Evolutionary conservation across 2,113 vertebrate genomes (phyloP).

Genomic region (Microcebus murinus): DNA sequence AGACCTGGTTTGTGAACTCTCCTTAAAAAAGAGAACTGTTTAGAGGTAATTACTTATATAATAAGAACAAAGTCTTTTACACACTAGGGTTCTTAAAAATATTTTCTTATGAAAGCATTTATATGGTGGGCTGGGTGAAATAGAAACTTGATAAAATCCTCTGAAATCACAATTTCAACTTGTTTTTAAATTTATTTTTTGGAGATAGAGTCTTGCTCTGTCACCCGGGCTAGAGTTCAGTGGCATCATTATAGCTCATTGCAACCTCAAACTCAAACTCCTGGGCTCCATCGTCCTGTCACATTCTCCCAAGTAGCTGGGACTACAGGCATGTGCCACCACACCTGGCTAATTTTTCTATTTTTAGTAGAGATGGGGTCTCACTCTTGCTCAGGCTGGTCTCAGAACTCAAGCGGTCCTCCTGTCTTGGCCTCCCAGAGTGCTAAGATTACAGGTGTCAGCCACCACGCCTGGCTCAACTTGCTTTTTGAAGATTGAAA

Average conservation of each 20-base stretch:
- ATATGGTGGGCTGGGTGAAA: slow-evolving; percentile 8
- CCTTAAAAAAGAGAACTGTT: not conserved
- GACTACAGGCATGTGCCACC: too few species aligned
- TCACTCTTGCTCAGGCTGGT: too few species aligned
- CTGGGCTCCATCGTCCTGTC: too few species aligned
- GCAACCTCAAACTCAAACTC: too few species aligned
- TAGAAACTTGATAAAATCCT: slow-evolving; percentile 12
- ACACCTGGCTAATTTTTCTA: too few species aligned
- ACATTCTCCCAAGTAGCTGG: too few species aligned
- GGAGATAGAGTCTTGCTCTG: not conserved
- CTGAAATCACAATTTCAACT: slow-evolving; percentile 13
- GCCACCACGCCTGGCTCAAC: not conserved
- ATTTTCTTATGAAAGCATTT: slow-evolving; percentile 66
- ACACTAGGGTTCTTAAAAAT: slow-evolving; percentile 32
- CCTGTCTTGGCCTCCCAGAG: too few species aligned
- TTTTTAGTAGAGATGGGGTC: too few species aligned
- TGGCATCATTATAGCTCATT: too few species aligned
- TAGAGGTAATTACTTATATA: slow-evolving; percentile 19
- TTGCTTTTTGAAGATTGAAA: not conserved
- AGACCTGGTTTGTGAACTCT: not conserved
- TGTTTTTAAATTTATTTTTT: not conserved
- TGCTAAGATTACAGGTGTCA: too few species aligned
- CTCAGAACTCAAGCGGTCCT: too few species aligned
- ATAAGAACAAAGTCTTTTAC: slow-evolving; percentile 32
- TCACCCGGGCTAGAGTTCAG: too few species aligned